phyloP scores from a whole-genome alignment of 2,888 invertebrate genomes.

The Lasius platythorax region DNA sequence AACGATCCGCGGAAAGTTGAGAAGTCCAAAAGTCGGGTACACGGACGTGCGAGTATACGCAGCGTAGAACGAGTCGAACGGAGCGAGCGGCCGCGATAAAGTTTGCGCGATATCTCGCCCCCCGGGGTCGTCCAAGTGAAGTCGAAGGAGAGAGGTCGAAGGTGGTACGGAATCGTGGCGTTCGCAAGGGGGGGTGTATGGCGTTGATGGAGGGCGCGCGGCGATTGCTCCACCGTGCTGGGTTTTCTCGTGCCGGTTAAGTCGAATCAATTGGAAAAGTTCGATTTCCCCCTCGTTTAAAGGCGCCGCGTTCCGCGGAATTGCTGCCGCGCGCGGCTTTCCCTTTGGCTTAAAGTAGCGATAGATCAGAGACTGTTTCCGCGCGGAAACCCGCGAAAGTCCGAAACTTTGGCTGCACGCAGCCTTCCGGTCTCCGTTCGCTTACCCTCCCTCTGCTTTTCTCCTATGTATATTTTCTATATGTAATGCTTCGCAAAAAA shows the following conservation, averaged over 20 bases:
- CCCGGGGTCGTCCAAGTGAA: slow-evolving; percentile 48
- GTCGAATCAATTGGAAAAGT: slow-evolving; percentile 83
- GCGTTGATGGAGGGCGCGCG: slow-evolving; percentile 35
- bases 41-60: slow-evolving; percentile 6
- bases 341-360: slow-evolving; percentile 72
- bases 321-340: slow-evolving; percentile 64
- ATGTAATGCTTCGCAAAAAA: slow-evolving; percentile 35
- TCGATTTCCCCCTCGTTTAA: slow-evolving; percentile 77
- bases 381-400: slow-evolving; percentile 68
- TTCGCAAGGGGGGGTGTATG: neutral
- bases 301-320: slow-evolving; percentile 67
- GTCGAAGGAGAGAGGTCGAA: slow-evolving; percentile 38
- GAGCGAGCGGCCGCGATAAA: slow-evolving; percentile 54
- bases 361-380: slow-evolving; percentile 75
- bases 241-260: slow-evolving; percentile 77
- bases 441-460: slow-evolving; percentile 47
- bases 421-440: slow-evolving; percentile 63
- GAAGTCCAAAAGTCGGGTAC: slow-evolving; percentile 50
- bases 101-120: slow-evolving; percentile 70
- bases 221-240: slow-evolving; percentile 63
- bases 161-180: slow-evolving; percentile 15
- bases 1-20: slow-evolving; percentile 55
- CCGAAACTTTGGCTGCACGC: slow-evolving; percentile 69
- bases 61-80: slow-evolving; percentile 28
- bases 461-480: too few relatives aligned